A percentile compares a stretch with the other conserved stretches of the same genome.
Conservation (phyloP, 2,888 invertebrate species). For the Apamea crenata region DNA sequence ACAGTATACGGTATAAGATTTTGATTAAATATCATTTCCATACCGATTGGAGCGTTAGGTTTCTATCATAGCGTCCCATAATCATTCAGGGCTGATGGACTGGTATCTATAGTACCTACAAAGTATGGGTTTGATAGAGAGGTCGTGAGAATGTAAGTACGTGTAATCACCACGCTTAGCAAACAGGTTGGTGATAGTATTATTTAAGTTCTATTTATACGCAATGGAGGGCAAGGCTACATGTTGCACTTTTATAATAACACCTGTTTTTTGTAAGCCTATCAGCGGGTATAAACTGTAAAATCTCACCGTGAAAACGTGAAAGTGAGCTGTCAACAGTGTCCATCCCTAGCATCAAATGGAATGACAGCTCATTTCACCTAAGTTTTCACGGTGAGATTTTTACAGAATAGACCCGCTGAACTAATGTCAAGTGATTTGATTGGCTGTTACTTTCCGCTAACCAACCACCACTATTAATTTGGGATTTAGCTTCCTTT, state of each 20-base stretch:
- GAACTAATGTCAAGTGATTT: neutral
- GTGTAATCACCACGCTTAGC: neutral
- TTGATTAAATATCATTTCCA: constrained; percentile 14
- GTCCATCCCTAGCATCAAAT: neutral
- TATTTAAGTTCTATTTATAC: neutral
- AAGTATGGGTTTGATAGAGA: constrained; percentile 2
- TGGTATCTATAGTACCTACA: neutral
- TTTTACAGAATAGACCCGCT: neutral
- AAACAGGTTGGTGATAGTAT: constrained; percentile 5
- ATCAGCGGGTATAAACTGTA: neutral
- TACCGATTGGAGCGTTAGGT: neutral
- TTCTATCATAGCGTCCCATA: constrained; percentile 8
- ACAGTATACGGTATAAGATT: constrained; percentile 22
- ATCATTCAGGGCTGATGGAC: constrained; percentile 11
- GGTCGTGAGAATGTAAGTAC: constrained; percentile 13
- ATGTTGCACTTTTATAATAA: neutral
- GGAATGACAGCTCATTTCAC: neutral
- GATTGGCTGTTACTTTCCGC: neutral
- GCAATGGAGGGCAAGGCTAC: neutral
- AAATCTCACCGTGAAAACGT: neutral
- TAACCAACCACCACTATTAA: neutral
- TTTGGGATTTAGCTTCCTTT: neutral
- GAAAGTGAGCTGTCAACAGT: neutral
- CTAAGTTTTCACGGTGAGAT: neutral
- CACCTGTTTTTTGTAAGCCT: neutral